A percentile compares a stretch with the other conserved stretches of the same genome.
phyloP scores from a whole-genome alignment of 2,888 invertebrate species.

The Sinohyriopsis cumingii region DNA sequence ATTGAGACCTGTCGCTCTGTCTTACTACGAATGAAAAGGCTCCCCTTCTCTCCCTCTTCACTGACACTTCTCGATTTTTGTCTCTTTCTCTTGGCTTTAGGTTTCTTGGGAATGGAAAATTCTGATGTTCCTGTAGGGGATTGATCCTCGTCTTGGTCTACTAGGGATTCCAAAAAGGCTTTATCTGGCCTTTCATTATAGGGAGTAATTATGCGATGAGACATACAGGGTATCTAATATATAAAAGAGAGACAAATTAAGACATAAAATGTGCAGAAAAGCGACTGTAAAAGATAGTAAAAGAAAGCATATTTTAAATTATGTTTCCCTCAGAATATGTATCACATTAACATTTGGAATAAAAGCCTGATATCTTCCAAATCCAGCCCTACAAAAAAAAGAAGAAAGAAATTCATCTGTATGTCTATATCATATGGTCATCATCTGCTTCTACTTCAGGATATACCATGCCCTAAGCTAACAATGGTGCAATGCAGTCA shows the following conservation, averaged over 20 bases:
- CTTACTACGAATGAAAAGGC: conserved; percentile 3
- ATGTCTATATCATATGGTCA: no score
- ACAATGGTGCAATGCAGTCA: no score
- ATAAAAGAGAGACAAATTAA: conserved; percentile 2
- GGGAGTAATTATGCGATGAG: conserved; percentile 63
- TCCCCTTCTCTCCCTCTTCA: conserved; percentile 37
- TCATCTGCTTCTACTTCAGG: no score
- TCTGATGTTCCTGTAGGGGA: conserved; percentile 18
- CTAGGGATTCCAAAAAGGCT: conserved; percentile 54
- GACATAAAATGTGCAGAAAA: neutral
- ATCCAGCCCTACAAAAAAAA: no score
- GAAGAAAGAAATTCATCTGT: no score
- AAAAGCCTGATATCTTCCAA: no score
- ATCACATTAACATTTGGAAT: no score
- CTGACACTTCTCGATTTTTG: conserved; percentile 49
- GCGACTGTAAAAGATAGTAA: conserved; percentile 2
- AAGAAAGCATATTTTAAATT: neutral
- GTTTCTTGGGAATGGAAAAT: conserved; percentile 32
- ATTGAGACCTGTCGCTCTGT: conserved; percentile 50
- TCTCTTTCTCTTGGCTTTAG: conserved; percentile 47
- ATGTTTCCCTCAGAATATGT: no score
- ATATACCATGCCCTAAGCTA: no score
- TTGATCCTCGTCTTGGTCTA: conserved; percentile 18
- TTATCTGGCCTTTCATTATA: conserved; percentile 57
- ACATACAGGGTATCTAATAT: conserved; percentile 62